phyloP scores from a whole-genome alignment of 1,140 invertebrate genomes.

The Diachasma alloeum region DNA sequence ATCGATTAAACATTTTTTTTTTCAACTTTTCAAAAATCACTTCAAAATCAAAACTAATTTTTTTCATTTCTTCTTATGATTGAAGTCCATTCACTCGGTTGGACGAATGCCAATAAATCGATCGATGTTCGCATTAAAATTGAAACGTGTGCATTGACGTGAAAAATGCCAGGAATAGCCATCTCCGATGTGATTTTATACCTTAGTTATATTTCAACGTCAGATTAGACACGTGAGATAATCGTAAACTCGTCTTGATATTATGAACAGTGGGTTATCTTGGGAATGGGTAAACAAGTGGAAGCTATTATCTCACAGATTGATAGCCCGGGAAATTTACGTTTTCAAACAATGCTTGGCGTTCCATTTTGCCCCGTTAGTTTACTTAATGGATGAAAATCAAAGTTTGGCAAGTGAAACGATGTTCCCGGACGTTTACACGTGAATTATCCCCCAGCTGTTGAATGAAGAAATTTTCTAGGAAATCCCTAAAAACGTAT shows the following conservation, averaged over 20 bases:
- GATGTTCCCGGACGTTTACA: too few species aligned
- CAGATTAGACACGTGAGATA: not conserved
- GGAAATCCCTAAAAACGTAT: too few species aligned
- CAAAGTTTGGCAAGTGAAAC: not conserved
- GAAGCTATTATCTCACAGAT: not conserved
- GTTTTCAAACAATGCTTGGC: not conserved
- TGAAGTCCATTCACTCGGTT: constrained; percentile 21
- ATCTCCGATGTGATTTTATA: not conserved
- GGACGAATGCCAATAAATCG: constrained; percentile 33
- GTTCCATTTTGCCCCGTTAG: not conserved
- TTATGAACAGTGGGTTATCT: not conserved
- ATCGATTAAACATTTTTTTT: not conserved
- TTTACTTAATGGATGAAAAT: not conserved
- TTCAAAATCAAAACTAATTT: not conserved
- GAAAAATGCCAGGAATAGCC: not conserved
- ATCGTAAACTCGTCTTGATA: not conserved
- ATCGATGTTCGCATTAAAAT: constrained; percentile 23
- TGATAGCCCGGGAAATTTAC: not conserved
- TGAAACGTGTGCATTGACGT: not conserved
- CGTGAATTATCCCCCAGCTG: too few species aligned
- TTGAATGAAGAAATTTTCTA: too few species aligned
- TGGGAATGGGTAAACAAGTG: not conserved
- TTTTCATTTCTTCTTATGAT: not conserved
- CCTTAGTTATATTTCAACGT: not conserved
- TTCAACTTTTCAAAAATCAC: too few species aligned